These are phyloP conservation scores for Manis pentadactyla DNA, from an alignment of 2,797 vertebrate genomes.

Conservation along the genomic window DNA sequence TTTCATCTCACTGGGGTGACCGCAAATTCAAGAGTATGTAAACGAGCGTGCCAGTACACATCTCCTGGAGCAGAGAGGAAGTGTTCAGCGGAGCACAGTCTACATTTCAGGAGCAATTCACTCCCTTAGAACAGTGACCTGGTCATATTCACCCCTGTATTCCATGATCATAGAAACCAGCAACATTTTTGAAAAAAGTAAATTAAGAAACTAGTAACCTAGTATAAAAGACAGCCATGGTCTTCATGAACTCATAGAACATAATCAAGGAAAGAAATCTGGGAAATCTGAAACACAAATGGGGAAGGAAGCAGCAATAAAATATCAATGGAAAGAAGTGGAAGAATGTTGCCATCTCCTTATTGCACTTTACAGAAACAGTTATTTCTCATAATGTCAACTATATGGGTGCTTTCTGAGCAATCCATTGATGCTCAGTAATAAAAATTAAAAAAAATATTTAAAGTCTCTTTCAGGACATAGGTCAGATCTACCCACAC, in stretches of 20 bases:
- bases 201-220: not conserved
- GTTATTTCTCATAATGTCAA: not conserved
- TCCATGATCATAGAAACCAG: not conserved
- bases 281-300: not conserved
- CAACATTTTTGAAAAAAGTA: not conserved
- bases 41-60: not conserved
- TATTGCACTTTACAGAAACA: not conserved
- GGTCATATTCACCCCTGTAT: not conserved
- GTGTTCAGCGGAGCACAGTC: not conserved
- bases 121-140: not conserved
- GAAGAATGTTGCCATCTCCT: not conserved
- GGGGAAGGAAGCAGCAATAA: rapidly evolving
- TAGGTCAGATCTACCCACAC: not conserved
- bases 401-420: not conserved
- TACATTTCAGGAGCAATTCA: not conserved
- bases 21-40: no score
- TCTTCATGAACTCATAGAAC: not conserved
- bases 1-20: not conserved
- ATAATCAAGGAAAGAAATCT: not conserved
- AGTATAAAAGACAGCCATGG: not conserved
- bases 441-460: not conserved
- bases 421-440: not conserved
- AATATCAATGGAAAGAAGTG: not conserved
- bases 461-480: not conserved
- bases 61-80: not conserved